Evolutionary conservation across 2,797 vertebrate genomes (phyloP), one percentile per base, ranked within the genome.

Genomic region (Halcyon badia): DNA sequence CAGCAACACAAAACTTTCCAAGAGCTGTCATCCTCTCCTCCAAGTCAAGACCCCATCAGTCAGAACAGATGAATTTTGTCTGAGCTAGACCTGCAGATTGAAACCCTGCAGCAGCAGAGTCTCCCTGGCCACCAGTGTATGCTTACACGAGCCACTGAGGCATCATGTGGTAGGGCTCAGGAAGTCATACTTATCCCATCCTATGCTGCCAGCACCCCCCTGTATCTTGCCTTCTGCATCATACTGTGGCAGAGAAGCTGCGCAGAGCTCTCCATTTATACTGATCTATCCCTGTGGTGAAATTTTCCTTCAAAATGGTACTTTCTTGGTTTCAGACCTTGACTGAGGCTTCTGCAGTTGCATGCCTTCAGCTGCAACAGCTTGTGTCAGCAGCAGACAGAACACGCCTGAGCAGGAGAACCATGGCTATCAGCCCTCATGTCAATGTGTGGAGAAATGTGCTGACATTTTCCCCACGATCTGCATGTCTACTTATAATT

Each of bases 51-150:
- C 24, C 17, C 24, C 30, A 25, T 41, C 37, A 42, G 49, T 52
- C 33, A 52, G 44, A 57, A 56, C 21, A 61, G 60, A 25, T 13
- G 54, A n/a, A 17, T 82, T 82, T 82, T 71, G 64, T 28, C 35
- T 13, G 24, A 82, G 41, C 22, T 56, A 35, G 52, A 82, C 33
- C 48, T 48, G 35, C 44, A 42, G 77, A 82, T 58, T 26, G 4
- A 78, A 71, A 11, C 28, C 15, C 57, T 66, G 48, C 41, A 44
- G 60, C n/a, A 35, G 35, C 35, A 72, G 52, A 39, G 13, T 42
- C 28, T 77, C 65, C 46, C 71, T 56, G 1, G 1, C n/a, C 24
- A 33, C 28, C 33, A 31, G 2, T 0, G 1, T 17, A 19, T 0
- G 2, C 21, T 65, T 25, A 19, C 18, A 5, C 6, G 5, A 76